Evolutionary conservation across 2,797 vertebrate genomes (phyloP).

Genomic region (Amniataba percoides): DNA sequence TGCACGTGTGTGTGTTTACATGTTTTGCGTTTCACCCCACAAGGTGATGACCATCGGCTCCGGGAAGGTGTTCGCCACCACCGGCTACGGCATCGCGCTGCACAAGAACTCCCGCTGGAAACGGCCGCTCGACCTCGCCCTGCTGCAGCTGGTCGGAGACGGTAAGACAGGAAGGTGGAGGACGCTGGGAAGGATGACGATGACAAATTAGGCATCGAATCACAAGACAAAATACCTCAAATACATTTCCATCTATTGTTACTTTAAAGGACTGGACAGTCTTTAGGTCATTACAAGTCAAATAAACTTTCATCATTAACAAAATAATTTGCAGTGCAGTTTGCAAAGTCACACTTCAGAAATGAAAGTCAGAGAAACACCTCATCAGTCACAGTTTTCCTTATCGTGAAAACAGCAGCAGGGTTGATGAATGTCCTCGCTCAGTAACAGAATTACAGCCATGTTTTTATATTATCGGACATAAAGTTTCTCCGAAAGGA

Average conservation of each 20-base stretch:
- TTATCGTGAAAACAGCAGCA: no score
- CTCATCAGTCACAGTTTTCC: background rate
- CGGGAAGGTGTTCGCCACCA: conserved; percentile 94
- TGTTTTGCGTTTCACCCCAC: conserved; percentile 5
- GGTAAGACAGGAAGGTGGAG: conserved; percentile 76
- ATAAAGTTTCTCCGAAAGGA: background rate
- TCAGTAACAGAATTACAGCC: background rate
- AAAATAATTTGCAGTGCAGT: background rate
- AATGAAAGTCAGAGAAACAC: background rate
- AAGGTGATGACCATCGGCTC: conserved; percentile 92
- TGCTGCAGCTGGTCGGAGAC: conserved; percentile 93
- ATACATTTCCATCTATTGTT: background rate
- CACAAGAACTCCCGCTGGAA: conserved; percentile 95
- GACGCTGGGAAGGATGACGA: background rate
- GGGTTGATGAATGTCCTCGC: background rate
- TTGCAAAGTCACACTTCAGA: background rate
- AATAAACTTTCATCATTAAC: background rate
- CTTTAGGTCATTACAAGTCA: background rate
- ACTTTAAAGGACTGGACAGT: background rate
- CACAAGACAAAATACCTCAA: background rate
- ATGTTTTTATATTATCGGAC: background rate
- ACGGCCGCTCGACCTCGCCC: conserved; percentile 90
- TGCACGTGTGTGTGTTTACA: background rate
- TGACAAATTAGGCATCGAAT: background rate
- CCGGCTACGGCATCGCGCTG: conserved; percentile 92